phyloP scores from a whole-genome alignment of 2,888 invertebrate species.

The Malthinus seriepunctatus region DNA sequence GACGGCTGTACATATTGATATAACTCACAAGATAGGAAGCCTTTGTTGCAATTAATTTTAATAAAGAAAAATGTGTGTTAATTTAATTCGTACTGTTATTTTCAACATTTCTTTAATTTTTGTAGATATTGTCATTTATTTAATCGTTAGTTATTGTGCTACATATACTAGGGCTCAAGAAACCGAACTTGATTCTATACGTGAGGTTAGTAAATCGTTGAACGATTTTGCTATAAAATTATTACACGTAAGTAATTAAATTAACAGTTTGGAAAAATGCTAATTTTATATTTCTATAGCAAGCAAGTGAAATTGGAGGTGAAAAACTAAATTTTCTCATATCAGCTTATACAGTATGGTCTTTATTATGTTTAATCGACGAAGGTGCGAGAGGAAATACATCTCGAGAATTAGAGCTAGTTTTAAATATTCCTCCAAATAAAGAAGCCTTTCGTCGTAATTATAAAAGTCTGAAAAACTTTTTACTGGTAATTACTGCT shows the following conservation, averaged over 20 bases:
- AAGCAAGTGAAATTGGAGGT: conserved; percentile 40
- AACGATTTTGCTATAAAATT: conserved; percentile 44
- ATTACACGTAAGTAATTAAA: conserved; percentile 40
- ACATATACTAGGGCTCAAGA: conserved; percentile 7
- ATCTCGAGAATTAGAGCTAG: conserved; percentile 56
- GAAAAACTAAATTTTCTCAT: conserved; percentile 59
- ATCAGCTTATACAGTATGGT: conserved; percentile 71
- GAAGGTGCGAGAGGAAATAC: conserved; percentile 65
- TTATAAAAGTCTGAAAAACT: conserved; percentile 40
- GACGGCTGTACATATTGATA: too few relatives aligned
- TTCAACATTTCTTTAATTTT: too few relatives aligned
- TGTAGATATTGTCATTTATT: background rate
- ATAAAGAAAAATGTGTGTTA: too few relatives aligned
- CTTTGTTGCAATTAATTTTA: too few relatives aligned
- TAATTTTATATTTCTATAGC: conserved; percentile 36
- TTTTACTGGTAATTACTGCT: conserved; percentile 38
- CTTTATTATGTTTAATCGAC: conserved; percentile 61
- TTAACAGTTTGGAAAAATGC: background rate
- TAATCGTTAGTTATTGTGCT: background rate
- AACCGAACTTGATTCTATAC: conserved; percentile 18
- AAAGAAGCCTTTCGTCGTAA: conserved; percentile 40
- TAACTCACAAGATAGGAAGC: too few relatives aligned
- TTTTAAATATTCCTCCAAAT: conserved; percentile 44
- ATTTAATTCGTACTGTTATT: too few relatives aligned
- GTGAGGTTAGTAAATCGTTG: conserved; percentile 37